These are phyloP conservation scores for Pangasius sanitwongsei DNA, from an alignment of 2,797 vertebrate species.

Conservation along the genomic window DNA sequence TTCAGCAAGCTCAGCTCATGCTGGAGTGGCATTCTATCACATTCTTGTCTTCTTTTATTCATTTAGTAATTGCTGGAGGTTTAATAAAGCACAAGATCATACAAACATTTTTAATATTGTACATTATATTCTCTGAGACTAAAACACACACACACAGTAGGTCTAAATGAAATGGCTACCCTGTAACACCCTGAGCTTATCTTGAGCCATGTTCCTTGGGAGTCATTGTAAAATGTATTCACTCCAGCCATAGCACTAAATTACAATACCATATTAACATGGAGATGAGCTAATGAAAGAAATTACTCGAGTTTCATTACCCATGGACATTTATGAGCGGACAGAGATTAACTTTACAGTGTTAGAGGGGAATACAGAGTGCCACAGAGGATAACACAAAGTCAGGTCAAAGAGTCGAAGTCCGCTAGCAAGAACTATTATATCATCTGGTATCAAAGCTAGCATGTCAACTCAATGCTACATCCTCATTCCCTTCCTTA, in stretches of 20 bases:
- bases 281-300: slow-evolving; percentile 55
- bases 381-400: slow-evolving; percentile 18
- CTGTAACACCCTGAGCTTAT: slow-evolving; percentile 30
- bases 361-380: slow-evolving; percentile 5
- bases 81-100: background rate
- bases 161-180: slow-evolving; percentile 1
- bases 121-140: background rate
- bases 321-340: slow-evolving; percentile 44
- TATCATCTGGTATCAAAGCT: background rate
- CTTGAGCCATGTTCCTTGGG: slow-evolving; percentile 32
- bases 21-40: background rate
- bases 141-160: background rate
- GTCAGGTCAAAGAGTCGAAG: slow-evolving; percentile 22
- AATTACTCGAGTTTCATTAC: slow-evolving; percentile 54
- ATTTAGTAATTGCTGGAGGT: background rate
- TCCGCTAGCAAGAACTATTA: background rate
- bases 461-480: background rate
- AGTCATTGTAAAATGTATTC: slow-evolving; percentile 43
- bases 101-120: slow-evolving; percentile 11
- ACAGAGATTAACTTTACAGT: slow-evolving; percentile 25
- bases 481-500: background rate
- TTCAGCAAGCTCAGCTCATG: background rate
- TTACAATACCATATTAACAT: slow-evolving; percentile 46
- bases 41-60: background rate
- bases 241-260: slow-evolving; percentile 42